Evolutionary conservation across 2,888 invertebrate species (phyloP).

Genomic region (Ophioninae sp.): DNA sequence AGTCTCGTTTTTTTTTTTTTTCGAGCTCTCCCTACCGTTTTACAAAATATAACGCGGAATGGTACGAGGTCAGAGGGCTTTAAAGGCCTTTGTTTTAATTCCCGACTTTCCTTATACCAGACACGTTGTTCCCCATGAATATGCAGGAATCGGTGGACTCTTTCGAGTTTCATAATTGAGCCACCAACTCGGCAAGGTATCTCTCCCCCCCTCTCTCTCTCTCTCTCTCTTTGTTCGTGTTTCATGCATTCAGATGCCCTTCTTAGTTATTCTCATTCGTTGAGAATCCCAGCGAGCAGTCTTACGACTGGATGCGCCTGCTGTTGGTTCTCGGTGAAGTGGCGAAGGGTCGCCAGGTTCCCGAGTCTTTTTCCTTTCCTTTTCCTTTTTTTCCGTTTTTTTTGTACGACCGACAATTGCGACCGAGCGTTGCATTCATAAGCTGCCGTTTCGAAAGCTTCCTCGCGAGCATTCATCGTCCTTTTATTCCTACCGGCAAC

Average conservation of each 20-base stretch:
- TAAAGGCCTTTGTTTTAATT: constrained; percentile 46
- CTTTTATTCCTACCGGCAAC: constrained; percentile 67
- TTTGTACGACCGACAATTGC: constrained; percentile 64
- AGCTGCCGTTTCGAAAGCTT: constrained; percentile 73
- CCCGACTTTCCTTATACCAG: constrained; percentile 12
- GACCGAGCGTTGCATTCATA: constrained; percentile 69
- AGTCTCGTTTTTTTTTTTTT: background rate
- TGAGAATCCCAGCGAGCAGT: constrained; percentile 28
- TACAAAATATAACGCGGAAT: background rate
- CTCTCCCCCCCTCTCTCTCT: background rate
- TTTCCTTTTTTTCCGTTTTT: no score
- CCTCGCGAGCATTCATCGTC: constrained; percentile 66
- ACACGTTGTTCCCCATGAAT: constrained; percentile 70
- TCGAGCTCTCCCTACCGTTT: background rate
- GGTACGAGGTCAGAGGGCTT: constrained; percentile 25
- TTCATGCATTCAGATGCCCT: constrained; percentile 78
- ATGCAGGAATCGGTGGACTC: constrained; percentile 70
- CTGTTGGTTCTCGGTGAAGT: constrained; percentile 14
- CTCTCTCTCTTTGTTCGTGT: constrained; percentile 65
- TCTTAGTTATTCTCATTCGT: constrained; percentile 67
- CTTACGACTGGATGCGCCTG: constrained; percentile 22
- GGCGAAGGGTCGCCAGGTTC: background rate
- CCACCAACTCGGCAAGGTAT: constrained; percentile 20
- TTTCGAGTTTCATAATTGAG: constrained; percentile 67
- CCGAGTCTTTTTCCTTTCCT: background rate